Evolutionary conservation across 2,797 vertebrate species (phyloP).

Genomic region (Channa striata): DNA sequence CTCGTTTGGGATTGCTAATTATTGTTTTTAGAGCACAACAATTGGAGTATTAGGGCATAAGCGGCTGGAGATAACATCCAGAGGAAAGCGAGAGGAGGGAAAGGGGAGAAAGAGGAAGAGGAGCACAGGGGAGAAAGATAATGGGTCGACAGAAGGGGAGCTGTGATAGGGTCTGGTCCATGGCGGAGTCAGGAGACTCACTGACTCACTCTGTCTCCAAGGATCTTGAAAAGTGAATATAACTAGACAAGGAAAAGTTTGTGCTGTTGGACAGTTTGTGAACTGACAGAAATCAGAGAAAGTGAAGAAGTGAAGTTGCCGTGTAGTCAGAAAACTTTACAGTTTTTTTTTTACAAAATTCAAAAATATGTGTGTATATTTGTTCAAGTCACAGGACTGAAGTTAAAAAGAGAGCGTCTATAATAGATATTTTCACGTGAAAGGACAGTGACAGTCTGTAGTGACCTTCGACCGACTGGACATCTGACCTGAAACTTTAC

Average conservation of each 20-base stretch:
- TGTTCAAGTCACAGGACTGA: too few relatives aligned
- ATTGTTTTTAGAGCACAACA: constrained; percentile 87
- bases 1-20: constrained; percentile 84
- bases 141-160: constrained; percentile 77
- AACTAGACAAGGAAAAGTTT: constrained; percentile 54
- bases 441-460: too few relatives aligned
- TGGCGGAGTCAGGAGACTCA: constrained; percentile 56
- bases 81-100: constrained; percentile 66
- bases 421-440: too few relatives aligned
- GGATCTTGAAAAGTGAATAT: constrained; percentile 42
- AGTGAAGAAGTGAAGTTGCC: constrained; percentile 6
- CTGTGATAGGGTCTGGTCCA: constrained; percentile 74
- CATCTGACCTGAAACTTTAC: too few relatives aligned
- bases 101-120: constrained; percentile 47
- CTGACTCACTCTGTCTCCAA: constrained; percentile 34
- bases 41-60: constrained; percentile 85
- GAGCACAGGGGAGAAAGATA: constrained; percentile 76
- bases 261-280: constrained; percentile 19
- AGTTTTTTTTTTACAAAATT: too few relatives aligned
- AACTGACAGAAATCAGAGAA: constrained; percentile 9
- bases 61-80: constrained; percentile 84
- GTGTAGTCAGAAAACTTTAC: too few relatives aligned
- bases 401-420: too few relatives aligned
- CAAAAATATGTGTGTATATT: too few relatives aligned
- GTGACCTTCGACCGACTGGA: too few relatives aligned